Percentiles rank a stretch among this genome's conserved stretches.
Conservation (phyloP, 2,797 vertebrate species). For the Sebastes iracundus region DNA sequence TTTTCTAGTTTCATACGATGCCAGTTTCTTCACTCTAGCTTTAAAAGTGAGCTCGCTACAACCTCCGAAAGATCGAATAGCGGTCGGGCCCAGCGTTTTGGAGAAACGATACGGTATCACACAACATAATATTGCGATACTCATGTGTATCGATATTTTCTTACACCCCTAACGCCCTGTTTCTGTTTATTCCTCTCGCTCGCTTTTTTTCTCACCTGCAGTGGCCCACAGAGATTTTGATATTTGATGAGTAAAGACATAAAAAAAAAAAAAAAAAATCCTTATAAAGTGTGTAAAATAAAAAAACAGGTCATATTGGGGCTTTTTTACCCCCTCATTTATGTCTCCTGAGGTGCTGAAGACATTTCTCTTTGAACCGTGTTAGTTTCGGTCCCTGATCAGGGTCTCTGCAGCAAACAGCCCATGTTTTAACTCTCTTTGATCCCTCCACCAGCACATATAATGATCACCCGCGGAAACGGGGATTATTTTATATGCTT, state of each 20-base stretch:
- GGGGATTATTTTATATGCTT: constrained; percentile 5
- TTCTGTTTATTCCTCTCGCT: no score
- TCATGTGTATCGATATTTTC: no score
- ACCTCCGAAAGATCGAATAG: no score
- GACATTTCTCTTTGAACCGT: neutral
- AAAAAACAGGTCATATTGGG: neutral
- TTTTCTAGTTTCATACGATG: no score
- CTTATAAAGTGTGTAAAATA: neutral
- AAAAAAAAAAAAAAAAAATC: neutral
- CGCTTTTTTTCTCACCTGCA: neutral
- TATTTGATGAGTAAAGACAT: neutral
- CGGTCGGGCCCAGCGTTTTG: no score
- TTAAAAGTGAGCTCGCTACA: no score
- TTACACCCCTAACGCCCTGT: no score
- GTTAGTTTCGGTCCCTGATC: neutral
- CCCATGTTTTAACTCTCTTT: constrained; percentile 7
- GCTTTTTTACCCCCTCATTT: neutral
- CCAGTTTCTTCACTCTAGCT: no score
- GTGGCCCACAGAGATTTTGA: neutral
- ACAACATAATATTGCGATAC: no score
- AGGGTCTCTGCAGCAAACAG: neutral
- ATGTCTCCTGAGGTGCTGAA: neutral
- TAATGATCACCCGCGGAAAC: constrained; percentile 38
- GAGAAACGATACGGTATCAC: no score
- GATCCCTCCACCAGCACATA: constrained; percentile 20